A percentile compares a stretch with the other conserved stretches of the same genome.
Conservation (phyloP, 1,140 invertebrate genomes). For the Drosophila kohkoa region DNA sequence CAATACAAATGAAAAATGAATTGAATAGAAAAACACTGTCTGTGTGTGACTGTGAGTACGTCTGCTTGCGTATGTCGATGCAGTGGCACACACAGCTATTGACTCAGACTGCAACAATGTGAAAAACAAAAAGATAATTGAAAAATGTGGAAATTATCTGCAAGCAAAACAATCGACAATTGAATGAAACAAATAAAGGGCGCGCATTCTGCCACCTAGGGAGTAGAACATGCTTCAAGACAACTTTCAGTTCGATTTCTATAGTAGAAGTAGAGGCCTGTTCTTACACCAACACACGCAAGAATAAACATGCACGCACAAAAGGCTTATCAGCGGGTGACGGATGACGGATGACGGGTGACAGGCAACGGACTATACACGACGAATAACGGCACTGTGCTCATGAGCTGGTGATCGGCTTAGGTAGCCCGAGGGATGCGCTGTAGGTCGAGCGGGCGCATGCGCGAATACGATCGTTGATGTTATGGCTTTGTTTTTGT, state of each 20-base stretch:
- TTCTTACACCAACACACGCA: conserved; percentile 44
- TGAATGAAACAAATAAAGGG: conserved; percentile 67
- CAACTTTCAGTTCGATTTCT: background rate
- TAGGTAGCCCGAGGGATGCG: conserved; percentile 15
- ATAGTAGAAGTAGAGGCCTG: conserved; percentile 3
- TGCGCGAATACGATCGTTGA: conserved; percentile 26
- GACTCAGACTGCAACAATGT: conserved; percentile 39
- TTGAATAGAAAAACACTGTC: conserved; percentile 42
- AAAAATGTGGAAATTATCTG: conserved; percentile 50
- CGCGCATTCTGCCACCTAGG: conserved; percentile 61
- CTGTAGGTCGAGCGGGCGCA: background rate
- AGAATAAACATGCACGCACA: conserved; percentile 66
- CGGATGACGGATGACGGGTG: background rate
- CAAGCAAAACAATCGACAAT: conserved; percentile 65
- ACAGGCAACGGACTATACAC: no score
- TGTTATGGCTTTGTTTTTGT: conserved; percentile 74
- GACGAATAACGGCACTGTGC: no score
- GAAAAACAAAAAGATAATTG: conserved; percentile 2
- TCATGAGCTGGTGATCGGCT: background rate
- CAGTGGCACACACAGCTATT: conserved; percentile 1
- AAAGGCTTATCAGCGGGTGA: conserved; percentile 48
- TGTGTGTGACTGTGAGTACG: no score
- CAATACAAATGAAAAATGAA: conserved; percentile 39
- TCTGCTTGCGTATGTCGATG: background rate
- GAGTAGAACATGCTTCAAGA: conserved; percentile 9